Base-by-base conservation (phyloP, 2,797 vertebrate species). In the Macropodus opercularis region DNA sequence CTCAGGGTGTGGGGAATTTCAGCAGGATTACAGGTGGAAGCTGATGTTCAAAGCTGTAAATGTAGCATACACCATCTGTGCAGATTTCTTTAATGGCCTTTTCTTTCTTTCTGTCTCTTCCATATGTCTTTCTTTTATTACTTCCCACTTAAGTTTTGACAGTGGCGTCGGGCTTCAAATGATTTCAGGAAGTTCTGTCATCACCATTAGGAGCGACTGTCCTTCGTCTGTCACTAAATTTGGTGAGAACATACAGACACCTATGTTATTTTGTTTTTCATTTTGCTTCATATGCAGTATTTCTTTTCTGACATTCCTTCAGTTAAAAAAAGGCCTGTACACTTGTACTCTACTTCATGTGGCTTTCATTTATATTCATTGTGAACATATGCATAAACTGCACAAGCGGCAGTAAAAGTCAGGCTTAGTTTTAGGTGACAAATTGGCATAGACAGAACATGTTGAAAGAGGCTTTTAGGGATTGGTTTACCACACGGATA, bases 81-180 rank as follows among this genome's bases (percentile, higher is more conserved):
- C 50, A 23, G 32, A 68, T 63, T 41, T 51, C 8, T 66, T 60
- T 59, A 39, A 69, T 53, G 8, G 24, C n/a, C 6, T 27, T 22
- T 52, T 44, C 65, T 54, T 14, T 56, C 63, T 17, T 59, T 22
- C 64, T 47, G n/a, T 41, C 66, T 54, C 49, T 7, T 0, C 32
- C 4, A 4, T 23, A 10, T 1, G 2, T 39, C 58, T 44, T 62
- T 48, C 34, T 63, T 46, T 50, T 69, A 43, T 71, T 34, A 7
- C 34, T 41, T 58, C 24, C 32, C 31, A 42, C 56, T 72, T 46
- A 68, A 98, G 97, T 73, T 98, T 96, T 88, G 91, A 94, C 81
- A 90, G 92, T 27, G 87, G 87, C 57, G 71, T 96, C 41, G 96
- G 97, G 36, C 92, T 99, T 48, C 94, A 94, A 18, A 94, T 96